A percentile compares a stretch with the other conserved stretches of the same genome.
These are phyloP conservation scores for Pachyuromys duprasi DNA, from an alignment of 2,797 vertebrate genomes.

Conservation along the genomic window DNA sequence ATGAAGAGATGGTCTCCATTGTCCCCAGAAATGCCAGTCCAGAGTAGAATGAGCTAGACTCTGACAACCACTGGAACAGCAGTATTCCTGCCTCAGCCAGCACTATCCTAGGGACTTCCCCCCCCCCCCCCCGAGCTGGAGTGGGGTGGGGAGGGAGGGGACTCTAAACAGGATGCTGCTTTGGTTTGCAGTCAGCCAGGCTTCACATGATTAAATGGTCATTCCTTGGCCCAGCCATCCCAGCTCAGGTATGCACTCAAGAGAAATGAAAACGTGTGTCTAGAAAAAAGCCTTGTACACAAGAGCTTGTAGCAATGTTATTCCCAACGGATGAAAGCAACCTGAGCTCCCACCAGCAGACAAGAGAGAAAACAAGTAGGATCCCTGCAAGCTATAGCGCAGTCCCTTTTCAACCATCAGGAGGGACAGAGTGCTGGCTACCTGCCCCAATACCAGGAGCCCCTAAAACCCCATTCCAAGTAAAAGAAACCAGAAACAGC, in stretches of 20 bases:
- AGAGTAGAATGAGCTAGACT: background rate
- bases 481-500: background rate
- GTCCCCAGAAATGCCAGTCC: background rate
- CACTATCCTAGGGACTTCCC: background rate
- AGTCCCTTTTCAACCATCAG: background rate
- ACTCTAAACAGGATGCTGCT: background rate
- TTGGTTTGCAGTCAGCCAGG: background rate
- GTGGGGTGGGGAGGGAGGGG: background rate
- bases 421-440: background rate
- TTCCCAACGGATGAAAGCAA: background rate
- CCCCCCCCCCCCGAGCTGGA: background rate
- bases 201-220: background rate
- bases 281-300: background rate
- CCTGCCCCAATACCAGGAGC: rapidly evolving
- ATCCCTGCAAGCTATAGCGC: background rate
- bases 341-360: background rate
- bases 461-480: background rate
- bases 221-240: background rate
- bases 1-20: background rate
- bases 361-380: background rate
- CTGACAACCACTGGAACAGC: rapidly evolving
- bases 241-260: background rate
- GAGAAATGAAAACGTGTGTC: conserved; percentile 23
- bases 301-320: background rate
- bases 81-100: too few species aligned